Evolutionary conservation across 2,113 vertebrate species (phyloP).

Genomic region (Eulemur macaco): DNA sequence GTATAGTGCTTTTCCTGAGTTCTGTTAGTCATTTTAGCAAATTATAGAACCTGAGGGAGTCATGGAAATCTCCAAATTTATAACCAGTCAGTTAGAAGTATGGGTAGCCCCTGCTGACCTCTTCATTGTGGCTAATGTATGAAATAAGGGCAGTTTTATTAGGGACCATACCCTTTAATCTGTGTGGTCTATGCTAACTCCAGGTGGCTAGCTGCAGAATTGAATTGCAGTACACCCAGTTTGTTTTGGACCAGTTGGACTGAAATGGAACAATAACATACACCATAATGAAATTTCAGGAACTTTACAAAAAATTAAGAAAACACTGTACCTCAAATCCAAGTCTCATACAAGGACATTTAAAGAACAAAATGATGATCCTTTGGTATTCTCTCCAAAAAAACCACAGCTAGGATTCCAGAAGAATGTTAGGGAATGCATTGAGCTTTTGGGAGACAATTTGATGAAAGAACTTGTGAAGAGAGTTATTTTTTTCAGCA

Average conservation of each 20-base stretch:
- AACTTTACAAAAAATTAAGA: neutral
- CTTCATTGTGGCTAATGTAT: neutral
- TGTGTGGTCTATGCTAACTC: neutral
- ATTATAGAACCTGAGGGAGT: neutral
- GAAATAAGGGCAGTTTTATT: neutral
- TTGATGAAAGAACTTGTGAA: neutral
- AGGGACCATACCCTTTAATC: neutral
- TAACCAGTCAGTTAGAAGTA: neutral
- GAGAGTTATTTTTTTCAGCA: neutral
- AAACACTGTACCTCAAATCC: neutral
- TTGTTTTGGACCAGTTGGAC: neutral
- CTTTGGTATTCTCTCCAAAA: neutral
- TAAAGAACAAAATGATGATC: neutral
- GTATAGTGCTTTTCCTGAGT: neutral
- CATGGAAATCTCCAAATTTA: neutral
- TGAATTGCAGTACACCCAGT: neutral
- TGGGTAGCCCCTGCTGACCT: neutral
- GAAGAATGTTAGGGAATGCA: neutral
- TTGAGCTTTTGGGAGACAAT: neutral
- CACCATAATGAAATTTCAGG: neutral
- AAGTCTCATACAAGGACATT: neutral
- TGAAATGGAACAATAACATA: neutral
- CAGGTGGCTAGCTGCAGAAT: neutral
- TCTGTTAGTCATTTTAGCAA: neutral
- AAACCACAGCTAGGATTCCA: neutral